Percentiles rank a stretch among this genome's conserved stretches.
Conservation (phyloP, 2,797 vertebrate genomes). For the Fistularia tabacaria region DNA sequence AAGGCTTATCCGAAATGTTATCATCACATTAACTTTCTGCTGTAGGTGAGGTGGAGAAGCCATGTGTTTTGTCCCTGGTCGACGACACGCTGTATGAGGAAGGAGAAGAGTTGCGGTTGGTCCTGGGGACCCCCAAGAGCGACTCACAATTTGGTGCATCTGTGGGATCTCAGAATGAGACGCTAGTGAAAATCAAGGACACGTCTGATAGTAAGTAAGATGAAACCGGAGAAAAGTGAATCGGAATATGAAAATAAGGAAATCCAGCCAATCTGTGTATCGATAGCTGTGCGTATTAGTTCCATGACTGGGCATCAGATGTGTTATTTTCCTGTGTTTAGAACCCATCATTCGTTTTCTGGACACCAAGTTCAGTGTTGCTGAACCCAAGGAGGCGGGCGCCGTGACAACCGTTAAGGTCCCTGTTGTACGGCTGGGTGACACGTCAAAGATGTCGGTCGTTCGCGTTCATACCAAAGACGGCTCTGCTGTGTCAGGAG, state of each 20-base stretch:
- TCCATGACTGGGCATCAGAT: too few relatives aligned
- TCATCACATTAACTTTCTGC: background rate
- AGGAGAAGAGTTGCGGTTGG: constrained; percentile 85
- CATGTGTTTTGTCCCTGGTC: constrained; percentile 79
- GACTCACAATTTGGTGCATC: constrained; percentile 85
- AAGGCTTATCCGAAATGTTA: too few relatives aligned
- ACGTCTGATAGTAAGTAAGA: constrained; percentile 85
- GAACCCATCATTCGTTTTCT: constrained; percentile 88
- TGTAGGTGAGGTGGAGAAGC: constrained; percentile 85
- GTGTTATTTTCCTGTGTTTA: constrained; percentile 32
- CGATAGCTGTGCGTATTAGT: too few relatives aligned
- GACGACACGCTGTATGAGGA: constrained; percentile 86
- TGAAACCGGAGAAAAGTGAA: background rate
- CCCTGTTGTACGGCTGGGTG: constrained; percentile 85
- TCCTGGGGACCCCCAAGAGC: constrained; percentile 84
- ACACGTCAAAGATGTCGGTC: constrained; percentile 86
- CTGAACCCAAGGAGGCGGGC: constrained; percentile 82
- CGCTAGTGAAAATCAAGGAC: constrained; percentile 85
- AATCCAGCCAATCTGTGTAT: too few relatives aligned
- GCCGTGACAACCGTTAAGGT: constrained; percentile 79
- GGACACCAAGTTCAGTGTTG: constrained; percentile 87
- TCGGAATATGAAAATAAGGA: background rate
- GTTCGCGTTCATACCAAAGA: constrained; percentile 95
- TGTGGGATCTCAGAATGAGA: constrained; percentile 84
- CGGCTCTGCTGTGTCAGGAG: constrained; percentile 89